Base-by-base conservation (phyloP, 2,888 invertebrate genomes). In the Meiosimyza platycephala region DNA sequence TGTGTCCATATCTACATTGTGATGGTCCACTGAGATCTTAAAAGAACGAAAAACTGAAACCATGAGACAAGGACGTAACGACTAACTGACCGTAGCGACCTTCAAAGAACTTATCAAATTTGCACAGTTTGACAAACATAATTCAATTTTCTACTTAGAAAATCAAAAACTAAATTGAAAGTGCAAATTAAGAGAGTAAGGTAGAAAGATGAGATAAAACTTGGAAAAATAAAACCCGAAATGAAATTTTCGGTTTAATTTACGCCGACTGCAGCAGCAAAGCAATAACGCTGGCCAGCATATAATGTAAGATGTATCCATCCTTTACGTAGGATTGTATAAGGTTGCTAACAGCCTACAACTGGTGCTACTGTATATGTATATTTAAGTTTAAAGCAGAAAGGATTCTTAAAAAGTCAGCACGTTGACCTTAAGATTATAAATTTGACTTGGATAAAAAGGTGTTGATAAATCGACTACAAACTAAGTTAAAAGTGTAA, bases 31-130 rank as follows among this genome's bases (percentile, higher is more conserved):
- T 40, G 40, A 40, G 40, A 40, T 9, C 40, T 40, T 9, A 40
- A 40, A 40, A 40, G 9, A 40, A 40, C 9, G 9, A 40, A 40
- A 40, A 40, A 40, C 6, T 5, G 40, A 40, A 40, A 1, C 40
- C 40, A 40, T 40, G 40, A 40, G 9, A 1, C 0, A 13, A 28
- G 6, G 28, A 13, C 28, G 22, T 28, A 18, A 13, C n/a, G 12
- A 18, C 3, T 7, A 11, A 6, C 16, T 57, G 28, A 57, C 12
- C 57, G 16, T 62, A 40, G 40, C 62, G 62, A 40, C 62, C 62
- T 62, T 33, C 62, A 40, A 40, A 33, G 16, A 62, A 33, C n/a
- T 40, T 62, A 16, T 62, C 62, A 9, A 62, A 62, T 47, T 62
- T 40, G n/a, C 6, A 40, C 47, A 40, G 47, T 62, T 40, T 40